Base-by-base conservation (phyloP, 1,140 invertebrate species). In the Phthorimaea operculella region DNA sequence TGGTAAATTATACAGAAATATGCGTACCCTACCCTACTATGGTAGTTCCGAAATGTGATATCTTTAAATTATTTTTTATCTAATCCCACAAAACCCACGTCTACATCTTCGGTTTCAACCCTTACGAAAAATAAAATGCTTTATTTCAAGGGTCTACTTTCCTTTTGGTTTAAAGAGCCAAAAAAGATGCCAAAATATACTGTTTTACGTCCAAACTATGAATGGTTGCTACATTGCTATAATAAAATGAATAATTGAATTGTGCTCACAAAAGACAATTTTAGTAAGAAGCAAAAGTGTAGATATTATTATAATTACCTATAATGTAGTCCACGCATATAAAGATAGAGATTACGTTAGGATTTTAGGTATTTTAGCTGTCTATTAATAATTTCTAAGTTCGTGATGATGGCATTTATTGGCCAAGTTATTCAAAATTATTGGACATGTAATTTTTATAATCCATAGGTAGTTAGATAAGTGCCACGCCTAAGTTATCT, bases 221-320 rank as follows among this genome's bases (percentile, higher is more conserved):
- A 53, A 54, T 55, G 42, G 53, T 64, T 59, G 57, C 58, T 63
- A 62, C 61, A 60, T 66, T 71, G 59, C 55, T 62, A 51, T 63
- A 72, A 68, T 58, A 59, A 54, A 66, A 52, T 62, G 53, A 62
- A 56, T 62, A 68, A 63, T 55, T 60, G 21, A 51, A 59, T 58
- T 72, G 64, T 80, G 80, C 80, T 83, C 80, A 83, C 69, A 82
- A 82, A 82, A 83, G 77, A 83, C 78, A 83, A 80, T 71, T 28
- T 72, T 67, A 68, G 59, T 64, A 68, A 54, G 45, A 60, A 51
- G 47, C 59, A 66, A 67, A 48, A 51, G 60, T 67, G 62, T 70
- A 74, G 61, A 56, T 70, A 67, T 44, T 56, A 39, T 4, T 12
- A 39, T n/a, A 12, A 39, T 39, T 39, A 28, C 21, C 21, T 28